These are phyloP conservation scores for Agrilus biguttatus DNA, from an alignment of 2,888 invertebrate genomes.

Conservation along the genomic window DNA sequence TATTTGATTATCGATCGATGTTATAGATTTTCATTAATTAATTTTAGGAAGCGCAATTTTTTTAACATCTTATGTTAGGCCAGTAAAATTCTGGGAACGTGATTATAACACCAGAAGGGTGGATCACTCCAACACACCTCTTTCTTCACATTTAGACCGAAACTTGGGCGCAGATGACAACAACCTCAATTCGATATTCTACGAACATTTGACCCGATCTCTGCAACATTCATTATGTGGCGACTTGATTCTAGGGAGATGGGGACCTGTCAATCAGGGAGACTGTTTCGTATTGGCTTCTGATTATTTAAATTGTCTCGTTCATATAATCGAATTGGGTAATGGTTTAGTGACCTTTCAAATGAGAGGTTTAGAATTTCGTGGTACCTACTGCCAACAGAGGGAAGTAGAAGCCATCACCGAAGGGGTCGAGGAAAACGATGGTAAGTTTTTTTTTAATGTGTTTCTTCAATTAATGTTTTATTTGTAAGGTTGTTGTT, in stretches of 20 bases:
- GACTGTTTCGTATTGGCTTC: constrained; percentile 97
- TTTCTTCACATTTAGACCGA: constrained; percentile 88
- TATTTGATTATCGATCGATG: not conserved
- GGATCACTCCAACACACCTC: constrained; percentile 91
- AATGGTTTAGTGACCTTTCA: constrained; percentile 98
- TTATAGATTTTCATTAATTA: constrained; percentile 4
- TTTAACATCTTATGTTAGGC: constrained; percentile 95
- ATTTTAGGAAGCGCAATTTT: constrained; percentile 91
- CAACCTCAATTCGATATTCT: constrained; percentile 97
- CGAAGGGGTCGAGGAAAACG: constrained; percentile 92
- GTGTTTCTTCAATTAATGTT: not conserved
- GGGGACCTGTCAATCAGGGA: constrained; percentile 93
- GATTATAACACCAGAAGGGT: constrained; percentile 96
- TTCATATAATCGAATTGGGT: constrained; percentile 94
- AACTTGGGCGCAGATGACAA: constrained; percentile 91
- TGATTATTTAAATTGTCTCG: constrained; percentile 94
- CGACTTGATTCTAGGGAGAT: constrained; percentile 80
- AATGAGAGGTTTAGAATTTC: constrained; percentile 90
- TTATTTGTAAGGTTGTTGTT: constrained; percentile 56
- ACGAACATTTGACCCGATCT: constrained; percentile 93
- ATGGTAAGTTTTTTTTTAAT: constrained; percentile 40
- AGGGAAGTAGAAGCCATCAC: constrained; percentile 96
- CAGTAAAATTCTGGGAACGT: constrained; percentile 98
- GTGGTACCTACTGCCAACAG: constrained; percentile 98
- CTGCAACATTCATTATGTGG: constrained; percentile 92